Base-by-base conservation (phyloP, 2,797 vertebrate species). In the Argentina silus region DNA sequence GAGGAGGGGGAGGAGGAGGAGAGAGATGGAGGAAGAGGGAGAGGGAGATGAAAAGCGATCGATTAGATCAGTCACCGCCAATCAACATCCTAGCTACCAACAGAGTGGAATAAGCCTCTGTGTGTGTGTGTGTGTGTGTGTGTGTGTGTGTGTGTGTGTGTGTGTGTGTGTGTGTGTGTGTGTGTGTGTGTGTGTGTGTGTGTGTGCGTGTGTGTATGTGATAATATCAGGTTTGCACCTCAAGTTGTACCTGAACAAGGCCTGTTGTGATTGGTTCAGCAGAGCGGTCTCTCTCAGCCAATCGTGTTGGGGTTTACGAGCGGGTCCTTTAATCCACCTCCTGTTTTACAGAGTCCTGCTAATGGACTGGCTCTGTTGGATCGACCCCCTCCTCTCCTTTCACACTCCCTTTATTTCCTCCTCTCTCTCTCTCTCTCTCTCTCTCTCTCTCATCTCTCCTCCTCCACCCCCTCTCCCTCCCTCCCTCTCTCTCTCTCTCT, bases 361-460 rank as follows among this genome's bases (percentile, higher is more conserved):
- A 96, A 95, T 95, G 92, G 93, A 94, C 91, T 94, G 89, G 92
- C 90, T 92, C 89, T 94, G 91, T 95, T 95, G 95, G 94, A 95
- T 94, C 93, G 67, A 75, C 61, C 84, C 87, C 87, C 89, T 93
- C 48, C 7, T 27, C 44, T 7, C 23, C 36, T 10, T 53, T 1
- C 19, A 7, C 7, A 10, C 44, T 19, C 44, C 9, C 63, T 11
- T 17, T 10, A 4, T 11, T 11, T 23, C 55, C 36, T 11, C 47
- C 42, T 19, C 43, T 48, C 69, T 43, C 59, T 9, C 56, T 27
- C 55, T 15, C 91, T 94, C 89, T 92, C 90, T 92, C 89, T 94
- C 91, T 95, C 95, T 95, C 94, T 95, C 94, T 93, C 67, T 75
- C 57, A 47, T 43, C 90, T 89, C 88, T 90, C 89, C 84, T 87